Conservation (phyloP, 2,113 vertebrate genomes). For the Hippocampus abdominalis region DNA sequence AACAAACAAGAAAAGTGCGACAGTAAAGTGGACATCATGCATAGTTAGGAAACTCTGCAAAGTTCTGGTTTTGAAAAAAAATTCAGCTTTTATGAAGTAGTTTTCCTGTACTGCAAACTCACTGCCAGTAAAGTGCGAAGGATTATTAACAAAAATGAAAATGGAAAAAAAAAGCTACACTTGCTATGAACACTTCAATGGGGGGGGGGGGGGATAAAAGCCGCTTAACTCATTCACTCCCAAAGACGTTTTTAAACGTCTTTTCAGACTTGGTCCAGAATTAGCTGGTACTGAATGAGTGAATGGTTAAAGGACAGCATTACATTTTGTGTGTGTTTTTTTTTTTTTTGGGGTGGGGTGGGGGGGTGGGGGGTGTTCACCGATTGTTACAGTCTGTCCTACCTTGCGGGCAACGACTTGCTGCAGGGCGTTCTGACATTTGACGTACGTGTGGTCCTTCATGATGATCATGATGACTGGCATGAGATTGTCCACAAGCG, state of each 20-base stretch:
- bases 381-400: slow-evolving; percentile 16
- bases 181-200: no score
- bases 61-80: not conserved
- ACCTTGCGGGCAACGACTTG: slow-evolving; percentile 94
- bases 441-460: slow-evolving; percentile 90
- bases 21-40: not conserved
- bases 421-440: slow-evolving; percentile 97
- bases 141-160: not conserved
- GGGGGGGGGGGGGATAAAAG: no score
- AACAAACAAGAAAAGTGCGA: not conserved
- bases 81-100: no score
- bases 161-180: no score
- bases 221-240: no score
- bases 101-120: not conserved
- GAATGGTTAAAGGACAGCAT: no score
- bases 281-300: no score
- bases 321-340: no score
- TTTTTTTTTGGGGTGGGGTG: no score
- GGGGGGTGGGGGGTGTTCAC: no score
- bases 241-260: no score
- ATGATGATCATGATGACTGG: slow-evolving; percentile 99
- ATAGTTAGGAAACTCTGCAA: not conserved
- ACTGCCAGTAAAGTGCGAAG: not conserved
- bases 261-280: no score
- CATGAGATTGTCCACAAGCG: slow-evolving; percentile 97